Base-by-base conservation (phyloP, 1,140 invertebrate genomes). In the Hypsibius dujardini region DNA sequence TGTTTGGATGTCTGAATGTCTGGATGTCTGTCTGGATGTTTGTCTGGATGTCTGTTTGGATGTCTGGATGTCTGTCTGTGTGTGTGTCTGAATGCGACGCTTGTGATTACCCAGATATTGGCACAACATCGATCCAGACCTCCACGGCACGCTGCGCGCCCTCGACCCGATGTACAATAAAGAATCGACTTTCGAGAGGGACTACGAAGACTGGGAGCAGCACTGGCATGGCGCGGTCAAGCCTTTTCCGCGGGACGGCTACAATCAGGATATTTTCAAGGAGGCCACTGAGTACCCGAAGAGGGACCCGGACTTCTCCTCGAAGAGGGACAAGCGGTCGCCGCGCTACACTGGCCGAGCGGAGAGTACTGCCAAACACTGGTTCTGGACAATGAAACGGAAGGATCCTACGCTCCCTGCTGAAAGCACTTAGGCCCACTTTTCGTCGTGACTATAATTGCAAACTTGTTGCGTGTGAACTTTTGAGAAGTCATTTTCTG, bases 191-290 rank as follows among this genome's bases (percentile, higher is more conserved):
- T 14, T 14, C 62, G n/a, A n/a, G n/a, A n/a, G n/a, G n/a, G 50
- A 56, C n/a, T 67, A 67, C 62, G 3, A 7, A 3, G 7, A 42
- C 12, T 42, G 7, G 62, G 62, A 67, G 42, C 3, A 67, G 3
- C 3, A 67, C 12, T 67, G 42, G 7, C 45, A 67, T 42, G 3
- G 62, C 3, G 7, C 62, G 3, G 42, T 3, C 7, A 7, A 67
- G 7, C 7, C 42, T 42, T 14, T 67, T 3, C 7, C 7, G 3
- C 3, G 3, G 7, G 62, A 14, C 7, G 62, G 7, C 7, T 42
- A 14, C 7, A 67, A 67, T 67, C 62, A 67, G 62, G 45, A 67
- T 42, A 67, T 67, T 3, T 67, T 67, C 62, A 67, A 67, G 45
- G 7, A 67, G 42, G 12, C 62, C 62, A 14, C 45, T 42, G 62